Conservation (phyloP, 2,888 invertebrate species). For the Galeruca laticollis region DNA sequence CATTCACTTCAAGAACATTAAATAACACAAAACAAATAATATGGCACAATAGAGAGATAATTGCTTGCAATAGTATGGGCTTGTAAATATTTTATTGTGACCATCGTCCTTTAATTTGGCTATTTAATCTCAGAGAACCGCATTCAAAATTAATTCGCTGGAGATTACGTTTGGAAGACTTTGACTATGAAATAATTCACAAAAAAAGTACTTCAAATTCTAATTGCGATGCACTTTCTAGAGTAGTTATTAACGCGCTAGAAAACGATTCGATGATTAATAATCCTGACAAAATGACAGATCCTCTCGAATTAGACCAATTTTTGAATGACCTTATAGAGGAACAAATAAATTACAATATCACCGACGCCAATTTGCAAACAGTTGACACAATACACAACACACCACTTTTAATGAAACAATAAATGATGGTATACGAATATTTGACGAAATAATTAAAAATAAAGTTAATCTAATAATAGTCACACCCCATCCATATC, state of each 20-base stretch:
- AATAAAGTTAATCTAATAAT: background rate
- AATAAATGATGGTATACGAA: background rate
- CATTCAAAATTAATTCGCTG: background rate
- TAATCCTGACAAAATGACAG: background rate
- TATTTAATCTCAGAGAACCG: too few species aligned
- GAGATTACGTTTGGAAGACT: background rate
- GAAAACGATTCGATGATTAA: background rate
- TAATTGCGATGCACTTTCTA: too few species aligned
- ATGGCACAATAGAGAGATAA: conserved; percentile 43
- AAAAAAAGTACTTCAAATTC: background rate
- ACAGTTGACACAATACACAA: too few species aligned
- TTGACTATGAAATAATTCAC: background rate
- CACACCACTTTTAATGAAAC: too few species aligned
- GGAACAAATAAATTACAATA: background rate
- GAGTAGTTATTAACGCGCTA: too few species aligned
- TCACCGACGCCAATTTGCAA: background rate
- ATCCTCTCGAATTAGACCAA: background rate
- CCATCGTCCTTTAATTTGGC: too few species aligned
- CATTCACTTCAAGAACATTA: conserved; percentile 46
- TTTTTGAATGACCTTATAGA: background rate
- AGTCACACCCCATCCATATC: background rate
- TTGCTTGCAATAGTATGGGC: conserved; percentile 3
- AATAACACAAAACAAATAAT: conserved; percentile 38
- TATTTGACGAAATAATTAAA: background rate
- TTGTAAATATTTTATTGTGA: conserved; percentile 28